Evolutionary conservation across 1,140 invertebrate genomes (phyloP).

Genomic region (Bombus picipes): DNA sequence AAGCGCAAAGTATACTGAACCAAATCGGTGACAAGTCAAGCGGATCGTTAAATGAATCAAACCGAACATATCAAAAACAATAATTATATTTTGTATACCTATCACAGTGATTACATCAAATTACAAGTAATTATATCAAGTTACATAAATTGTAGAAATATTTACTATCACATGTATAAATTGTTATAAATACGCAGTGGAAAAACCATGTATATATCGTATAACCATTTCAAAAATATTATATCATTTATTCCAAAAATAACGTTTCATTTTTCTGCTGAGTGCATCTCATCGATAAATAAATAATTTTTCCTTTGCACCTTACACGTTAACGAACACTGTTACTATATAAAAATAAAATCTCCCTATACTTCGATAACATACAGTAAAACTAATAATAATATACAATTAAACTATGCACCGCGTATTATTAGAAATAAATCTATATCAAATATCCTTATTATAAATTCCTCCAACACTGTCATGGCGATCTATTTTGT

Average conservation of each 20-base stretch:
- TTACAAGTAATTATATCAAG: background rate
- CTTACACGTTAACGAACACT: background rate
- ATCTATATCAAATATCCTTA: background rate
- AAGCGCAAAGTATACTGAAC: conserved; percentile 27
- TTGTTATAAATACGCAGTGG: conserved; percentile 29
- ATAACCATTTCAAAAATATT: conserved; percentile 25
- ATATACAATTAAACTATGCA: background rate
- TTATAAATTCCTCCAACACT: conserved; percentile 12
- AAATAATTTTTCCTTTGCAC: background rate
- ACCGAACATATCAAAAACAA: background rate
- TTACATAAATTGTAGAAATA: conserved; percentile 15
- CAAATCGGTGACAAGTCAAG: background rate
- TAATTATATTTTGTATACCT: conserved; percentile 30
- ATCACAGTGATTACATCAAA: background rate
- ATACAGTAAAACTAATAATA: background rate
- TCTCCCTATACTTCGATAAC: too few species aligned
- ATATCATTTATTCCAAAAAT: conserved; percentile 16
- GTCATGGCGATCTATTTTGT: conserved; percentile 6
- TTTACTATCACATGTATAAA: background rate
- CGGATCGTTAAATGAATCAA: conserved; percentile 20
- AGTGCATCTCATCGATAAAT: background rate
- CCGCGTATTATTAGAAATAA: background rate
- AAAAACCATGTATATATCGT: conserved; percentile 10
- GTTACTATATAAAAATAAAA: background rate
- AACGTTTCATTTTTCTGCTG: background rate